Evolutionary conservation across 2,888 invertebrate species (phyloP), one percentile per base, ranked within the genome.

Genomic region (Eutolmus rufibarbis): DNA sequence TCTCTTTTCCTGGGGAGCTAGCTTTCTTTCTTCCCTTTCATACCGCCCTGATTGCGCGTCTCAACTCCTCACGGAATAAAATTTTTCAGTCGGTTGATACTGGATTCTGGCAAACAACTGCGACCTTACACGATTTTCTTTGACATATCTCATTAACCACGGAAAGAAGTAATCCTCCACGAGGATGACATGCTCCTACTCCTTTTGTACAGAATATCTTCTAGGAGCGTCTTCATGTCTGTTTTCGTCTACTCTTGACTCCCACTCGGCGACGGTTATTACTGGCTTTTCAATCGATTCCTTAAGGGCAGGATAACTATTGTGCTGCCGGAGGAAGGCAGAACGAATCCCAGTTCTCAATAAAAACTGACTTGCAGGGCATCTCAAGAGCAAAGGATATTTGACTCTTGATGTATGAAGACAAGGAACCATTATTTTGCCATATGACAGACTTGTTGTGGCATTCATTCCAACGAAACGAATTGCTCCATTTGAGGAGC

Each of bases 61-160:
- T 79, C 51, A 79, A 31, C 14, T 79, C 51, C 31, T 57, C 37
- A 66, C 51, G 40, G 66, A 82, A 82, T 82, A 85, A 74, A 85
- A 85, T 85, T 85, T 74, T 74, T 1, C 74, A 74, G 85, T 74
- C 23, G 74, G 74, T 66, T 74, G 2, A 74, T 46, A 46, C 28
- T 23, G 43, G 85, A 43, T 19, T 16, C 43, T 28, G 40, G 85
- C 34, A 34, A 74, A 74, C 74, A 74, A n/a, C 85, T 43, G 43
- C 74, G 74, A 74, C 57, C 74, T 74, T 74, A 74, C 74, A 74
- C 85, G 85, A 74, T 43, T 37, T 85, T 77, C 77, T 86, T 86
- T 77, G 86, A 86, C 86, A 86, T 86, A 86, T 86, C 86, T 86
- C 86, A 86, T 86, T 86, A 77, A 77, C 86, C 76, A 86, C 77